Base-by-base conservation (phyloP, 2,797 vertebrate species). In the Menidia menidia region DNA sequence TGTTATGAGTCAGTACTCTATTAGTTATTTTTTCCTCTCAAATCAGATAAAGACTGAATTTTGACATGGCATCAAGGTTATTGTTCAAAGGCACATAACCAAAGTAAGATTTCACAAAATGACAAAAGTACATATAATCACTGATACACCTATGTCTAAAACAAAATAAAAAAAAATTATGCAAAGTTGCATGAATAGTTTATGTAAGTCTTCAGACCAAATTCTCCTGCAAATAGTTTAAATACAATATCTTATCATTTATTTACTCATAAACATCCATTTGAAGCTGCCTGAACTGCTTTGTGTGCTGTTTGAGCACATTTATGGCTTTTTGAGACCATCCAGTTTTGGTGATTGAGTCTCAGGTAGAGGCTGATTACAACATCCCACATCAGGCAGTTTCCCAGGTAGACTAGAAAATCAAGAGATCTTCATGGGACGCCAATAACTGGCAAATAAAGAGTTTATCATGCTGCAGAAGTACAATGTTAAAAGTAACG, bases 311-410 rank as follows among this genome's bases (percentile, higher is more conserved):
- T 79, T 68, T 32, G 75, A 80, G 71, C 67, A 79, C 72, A 88
- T 74, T 58, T 59, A 59, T 65, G 81, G 66, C 81, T 78, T 87
- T 87, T 86, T 70, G 68, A 81, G 70, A 77, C 53, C 71, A 63
- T 48, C 16, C 60, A 54, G 64, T 61, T 44, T 14, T 73, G 43
- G 66, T 82, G 87, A 85, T 88, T 87, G 86, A 82, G 50, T 86
- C 82, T 74, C 80, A 81, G 87, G 71, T 72, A 83, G 84, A 84
- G 84, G 84, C 67, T 90, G 85, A 92, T 92, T 89, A 80, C 79
- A 75, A 60, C 47, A 18, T 48, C 60, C 53, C 64, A 66, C 69
- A 82, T 84, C 71, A 86, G 60, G n/a, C 73, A 39, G 61, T 64
- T 79, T 76, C 48, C 60, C 70, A 78, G 67, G 80, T 83, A 71